A percentile compares a stretch with the other conserved stretches of the same genome.
phyloP scores from a whole-genome alignment of 23 tunicate genomes.

The Phallusia fumigata region DNA sequence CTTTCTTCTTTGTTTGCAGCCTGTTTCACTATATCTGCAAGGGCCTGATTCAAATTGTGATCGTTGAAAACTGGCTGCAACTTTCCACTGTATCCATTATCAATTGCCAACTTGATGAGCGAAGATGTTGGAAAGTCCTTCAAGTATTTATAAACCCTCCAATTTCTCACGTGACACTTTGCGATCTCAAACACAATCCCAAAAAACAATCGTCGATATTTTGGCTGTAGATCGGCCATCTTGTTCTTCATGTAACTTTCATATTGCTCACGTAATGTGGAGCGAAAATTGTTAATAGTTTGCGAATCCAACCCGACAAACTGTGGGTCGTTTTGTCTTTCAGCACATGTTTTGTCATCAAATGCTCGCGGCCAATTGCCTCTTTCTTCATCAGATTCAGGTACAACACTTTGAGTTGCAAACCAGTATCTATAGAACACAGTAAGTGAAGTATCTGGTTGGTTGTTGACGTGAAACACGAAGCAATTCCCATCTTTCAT shows the following conservation, averaged over 20 bases:
- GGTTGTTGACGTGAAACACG: neutral
- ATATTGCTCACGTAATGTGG: neutral
- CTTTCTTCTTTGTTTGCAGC: neutral
- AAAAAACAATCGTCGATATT: neutral
- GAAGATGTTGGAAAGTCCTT: neutral
- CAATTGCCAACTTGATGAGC: neutral
- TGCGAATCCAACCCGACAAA: neutral
- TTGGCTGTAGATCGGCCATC: neutral
- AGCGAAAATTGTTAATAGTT: neutral
- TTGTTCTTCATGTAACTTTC: neutral
- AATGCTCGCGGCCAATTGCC: neutral
- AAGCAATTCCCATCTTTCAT: slow-evolving; percentile 3
- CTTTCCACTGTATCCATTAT: neutral
- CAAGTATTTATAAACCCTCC: neutral
- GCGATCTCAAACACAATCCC: neutral
- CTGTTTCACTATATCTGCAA: neutral
- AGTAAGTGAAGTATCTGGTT: neutral
- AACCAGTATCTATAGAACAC: neutral
- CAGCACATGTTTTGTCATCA: neutral
- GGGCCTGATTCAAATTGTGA: neutral
- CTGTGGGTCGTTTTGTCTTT: neutral
- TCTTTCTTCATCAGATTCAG: neutral
- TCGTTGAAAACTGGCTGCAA: slow-evolving; percentile 2
- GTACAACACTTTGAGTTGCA: too few species aligned
- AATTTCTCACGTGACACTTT: neutral